Evolutionary conservation across 2,113 vertebrate genomes (phyloP).

Genomic region (Otolemur garnettii): DNA sequence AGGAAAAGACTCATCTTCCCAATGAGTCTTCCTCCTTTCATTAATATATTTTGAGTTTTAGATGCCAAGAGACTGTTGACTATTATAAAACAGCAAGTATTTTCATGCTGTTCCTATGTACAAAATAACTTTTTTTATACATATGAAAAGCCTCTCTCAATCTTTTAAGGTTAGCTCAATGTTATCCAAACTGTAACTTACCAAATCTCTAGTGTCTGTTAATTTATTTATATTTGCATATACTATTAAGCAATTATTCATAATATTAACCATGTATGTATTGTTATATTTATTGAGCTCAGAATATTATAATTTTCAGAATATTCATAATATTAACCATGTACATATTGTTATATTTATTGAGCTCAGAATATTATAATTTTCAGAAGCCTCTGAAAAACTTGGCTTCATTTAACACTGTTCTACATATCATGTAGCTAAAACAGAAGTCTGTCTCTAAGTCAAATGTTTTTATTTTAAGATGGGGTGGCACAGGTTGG

Average conservation of each 20-base stretch:
- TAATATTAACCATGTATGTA: neutral
- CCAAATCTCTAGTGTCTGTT: neutral
- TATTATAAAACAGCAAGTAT: neutral
- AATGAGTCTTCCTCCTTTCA: neutral
- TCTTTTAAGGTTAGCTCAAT: neutral
- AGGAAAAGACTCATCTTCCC: neutral
- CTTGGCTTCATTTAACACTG: neutral
- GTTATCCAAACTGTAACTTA: neutral
- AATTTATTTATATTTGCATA: neutral
- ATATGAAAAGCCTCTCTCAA: neutral
- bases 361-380: neutral
- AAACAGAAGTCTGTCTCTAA: neutral
- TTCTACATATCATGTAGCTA: neutral
- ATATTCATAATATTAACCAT: neutral
- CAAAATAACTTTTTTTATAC: neutral
- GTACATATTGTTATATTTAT: neutral
- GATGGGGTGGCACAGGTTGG: no score
- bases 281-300: neutral
- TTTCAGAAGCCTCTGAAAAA: neutral
- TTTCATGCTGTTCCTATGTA: neutral
- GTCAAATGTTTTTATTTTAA: constrained; percentile 8
- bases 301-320: neutral
- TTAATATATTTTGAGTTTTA: neutral
- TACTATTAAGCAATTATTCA: neutral
- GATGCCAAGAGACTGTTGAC: neutral